phyloP scores from a whole-genome alignment of 2,888 invertebrate species.

The Machimus atricapillus region DNA sequence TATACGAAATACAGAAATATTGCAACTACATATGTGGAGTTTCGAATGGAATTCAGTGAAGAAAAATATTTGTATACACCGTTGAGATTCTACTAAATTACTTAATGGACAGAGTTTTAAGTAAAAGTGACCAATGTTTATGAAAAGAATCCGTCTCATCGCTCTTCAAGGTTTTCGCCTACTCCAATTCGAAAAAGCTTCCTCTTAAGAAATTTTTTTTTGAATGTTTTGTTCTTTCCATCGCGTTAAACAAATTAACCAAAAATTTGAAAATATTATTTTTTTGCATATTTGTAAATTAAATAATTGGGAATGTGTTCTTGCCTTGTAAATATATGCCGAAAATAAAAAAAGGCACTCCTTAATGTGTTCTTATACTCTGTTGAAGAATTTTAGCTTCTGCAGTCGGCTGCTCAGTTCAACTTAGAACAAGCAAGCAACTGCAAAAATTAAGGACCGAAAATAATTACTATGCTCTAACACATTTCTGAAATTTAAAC shows the following conservation, averaged over 20 bases:
- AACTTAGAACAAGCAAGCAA: no score
- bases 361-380: not conserved
- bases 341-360: no score
- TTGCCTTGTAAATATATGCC: not conserved
- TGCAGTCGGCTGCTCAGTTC: no score
- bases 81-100: not conserved
- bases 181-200: not conserved
- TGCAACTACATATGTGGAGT: not conserved
- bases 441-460: no score
- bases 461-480: no score
- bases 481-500: no score
- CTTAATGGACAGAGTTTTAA: not conserved
- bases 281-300: not conserved
- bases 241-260: not conserved
- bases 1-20: not conserved
- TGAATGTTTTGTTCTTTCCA: not conserved
- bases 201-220: not conserved
- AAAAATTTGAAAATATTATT: not conserved
- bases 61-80: not conserved
- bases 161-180: not conserved
- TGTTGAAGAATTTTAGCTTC: no score
- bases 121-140: not conserved
- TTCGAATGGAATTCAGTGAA: not conserved
- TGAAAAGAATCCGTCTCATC: not conserved
- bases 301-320: not conserved